A percentile compares a stretch with the other conserved stretches of the same genome.
Conservation (phyloP, 2,888 invertebrate genomes). For the Drepana falcataria region DNA sequence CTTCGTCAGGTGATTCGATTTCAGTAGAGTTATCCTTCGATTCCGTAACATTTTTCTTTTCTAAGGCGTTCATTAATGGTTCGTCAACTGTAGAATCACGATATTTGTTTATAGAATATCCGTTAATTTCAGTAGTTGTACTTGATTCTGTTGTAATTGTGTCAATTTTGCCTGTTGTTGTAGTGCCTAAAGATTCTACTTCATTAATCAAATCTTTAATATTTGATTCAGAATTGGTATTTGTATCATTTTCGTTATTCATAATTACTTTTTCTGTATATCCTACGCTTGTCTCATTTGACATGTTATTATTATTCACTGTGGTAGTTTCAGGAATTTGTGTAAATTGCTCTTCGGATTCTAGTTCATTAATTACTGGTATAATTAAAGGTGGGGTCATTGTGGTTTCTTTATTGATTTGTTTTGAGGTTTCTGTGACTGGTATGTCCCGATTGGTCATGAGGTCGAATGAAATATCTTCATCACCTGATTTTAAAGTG, state of each 20-base stretch:
- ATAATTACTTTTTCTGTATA: background rate
- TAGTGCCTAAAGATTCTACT: constrained; percentile 20
- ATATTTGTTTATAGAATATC: constrained; percentile 34
- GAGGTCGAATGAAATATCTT: constrained; percentile 28
- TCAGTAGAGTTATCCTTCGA: constrained; percentile 24
- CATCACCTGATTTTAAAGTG: constrained; percentile 19
- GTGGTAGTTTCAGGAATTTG: background rate
- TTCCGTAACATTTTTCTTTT: constrained; percentile 22
- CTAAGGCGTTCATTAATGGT: constrained; percentile 35
- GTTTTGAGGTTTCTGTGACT: constrained; percentile 1
- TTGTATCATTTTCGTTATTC: constrained; percentile 6
- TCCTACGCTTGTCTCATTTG: constrained; percentile 1
- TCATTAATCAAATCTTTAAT: constrained; percentile 20
- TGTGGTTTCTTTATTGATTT: constrained; percentile 15
- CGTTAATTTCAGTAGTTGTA: constrained; percentile 15
- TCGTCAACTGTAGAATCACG: constrained; percentile 29
- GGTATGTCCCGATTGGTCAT: constrained; percentile 19
- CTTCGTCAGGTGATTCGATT: constrained; percentile 30
- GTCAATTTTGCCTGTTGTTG: constrained; percentile 13
- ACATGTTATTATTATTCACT: background rate
- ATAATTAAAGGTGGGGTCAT: constrained; percentile 8
- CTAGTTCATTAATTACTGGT: background rate
- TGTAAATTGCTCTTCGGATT: constrained; percentile 8
- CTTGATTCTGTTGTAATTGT: constrained; percentile 22
- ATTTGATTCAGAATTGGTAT: constrained; percentile 9